A percentile compares a stretch with the other conserved stretches of the same genome.
Conservation (phyloP, 2,797 vertebrate genomes). For the Rhynchotus rufescens region DNA sequence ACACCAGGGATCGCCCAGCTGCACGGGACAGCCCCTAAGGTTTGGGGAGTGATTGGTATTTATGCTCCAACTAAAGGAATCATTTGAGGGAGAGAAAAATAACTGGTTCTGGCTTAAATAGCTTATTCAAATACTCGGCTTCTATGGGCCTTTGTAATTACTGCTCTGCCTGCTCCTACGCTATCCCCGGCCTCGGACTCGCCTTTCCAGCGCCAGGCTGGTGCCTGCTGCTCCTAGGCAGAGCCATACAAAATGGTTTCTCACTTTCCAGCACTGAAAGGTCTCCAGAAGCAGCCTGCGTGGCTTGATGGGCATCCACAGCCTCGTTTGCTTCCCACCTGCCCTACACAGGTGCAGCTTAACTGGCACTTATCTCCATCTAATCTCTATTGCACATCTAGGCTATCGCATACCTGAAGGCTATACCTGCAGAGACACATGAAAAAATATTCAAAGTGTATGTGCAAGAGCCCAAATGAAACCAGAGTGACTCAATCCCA, state of each 20-base stretch:
- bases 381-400: not conserved
- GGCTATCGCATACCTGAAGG: not conserved
- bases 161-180: not conserved
- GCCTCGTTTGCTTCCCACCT: conserved; percentile 30
- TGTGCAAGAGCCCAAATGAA: not conserved
- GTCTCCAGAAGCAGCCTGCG: conserved; percentile 5
- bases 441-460: not conserved
- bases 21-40: not conserved
- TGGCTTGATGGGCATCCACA: conserved; percentile 15
- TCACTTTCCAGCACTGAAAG: conserved; percentile 18
- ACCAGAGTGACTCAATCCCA: not conserved
- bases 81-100: not conserved
- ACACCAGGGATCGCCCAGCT: not conserved
- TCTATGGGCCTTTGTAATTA: not conserved
- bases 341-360: not conserved
- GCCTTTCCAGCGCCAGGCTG: conserved; percentile 18
- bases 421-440: not conserved
- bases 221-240: conserved; percentile 26
- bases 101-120: not conserved
- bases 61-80: not conserved
- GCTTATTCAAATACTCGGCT: not conserved
- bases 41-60: conserved; percentile 27
- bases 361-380: not conserved
- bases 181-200: not conserved
- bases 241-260: conserved; percentile 16